Evolutionary conservation across 2,113 vertebrate genomes (phyloP).

Genomic region (Notiomystis cincta): DNA sequence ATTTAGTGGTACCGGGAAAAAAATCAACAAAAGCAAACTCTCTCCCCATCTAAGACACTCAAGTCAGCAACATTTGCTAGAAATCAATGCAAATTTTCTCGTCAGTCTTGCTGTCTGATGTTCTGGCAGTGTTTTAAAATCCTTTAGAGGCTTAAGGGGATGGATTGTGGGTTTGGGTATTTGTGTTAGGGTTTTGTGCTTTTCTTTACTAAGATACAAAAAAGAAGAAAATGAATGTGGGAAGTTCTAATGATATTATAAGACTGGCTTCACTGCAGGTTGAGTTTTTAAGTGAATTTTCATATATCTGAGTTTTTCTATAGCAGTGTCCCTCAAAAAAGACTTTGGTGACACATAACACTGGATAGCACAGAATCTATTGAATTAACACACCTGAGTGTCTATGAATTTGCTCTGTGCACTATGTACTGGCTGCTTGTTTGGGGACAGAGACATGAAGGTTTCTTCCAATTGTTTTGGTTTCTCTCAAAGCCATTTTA

Average conservation of each 20-base stretch:
- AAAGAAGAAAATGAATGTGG: fast-evolving
- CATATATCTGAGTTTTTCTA: neutral
- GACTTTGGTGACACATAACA: neutral
- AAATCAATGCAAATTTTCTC: neutral
- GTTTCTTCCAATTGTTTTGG: neutral
- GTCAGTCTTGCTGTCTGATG: neutral
- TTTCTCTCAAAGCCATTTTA: neutral
- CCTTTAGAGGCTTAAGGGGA: neutral
- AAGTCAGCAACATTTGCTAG: neutral
- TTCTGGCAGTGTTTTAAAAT: neutral
- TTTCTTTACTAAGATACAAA: neutral
- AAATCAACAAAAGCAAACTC: neutral
- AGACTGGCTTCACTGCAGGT: neutral
- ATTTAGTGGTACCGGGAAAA: neutral
- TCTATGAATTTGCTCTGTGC: neutral
- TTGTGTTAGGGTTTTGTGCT: neutral
- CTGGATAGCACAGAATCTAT: neutral
- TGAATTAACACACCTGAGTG: neutral
- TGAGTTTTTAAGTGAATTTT: neutral
- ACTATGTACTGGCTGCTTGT: neutral
- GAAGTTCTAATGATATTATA: neutral
- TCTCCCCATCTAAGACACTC: neutral
- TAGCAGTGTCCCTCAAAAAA: neutral
- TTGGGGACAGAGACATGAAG: neutral
- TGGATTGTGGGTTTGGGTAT: neutral